Evolutionary conservation across 2,113 vertebrate species (phyloP).

Genomic region (Gnathonemus echidnorhynchus): DNA sequence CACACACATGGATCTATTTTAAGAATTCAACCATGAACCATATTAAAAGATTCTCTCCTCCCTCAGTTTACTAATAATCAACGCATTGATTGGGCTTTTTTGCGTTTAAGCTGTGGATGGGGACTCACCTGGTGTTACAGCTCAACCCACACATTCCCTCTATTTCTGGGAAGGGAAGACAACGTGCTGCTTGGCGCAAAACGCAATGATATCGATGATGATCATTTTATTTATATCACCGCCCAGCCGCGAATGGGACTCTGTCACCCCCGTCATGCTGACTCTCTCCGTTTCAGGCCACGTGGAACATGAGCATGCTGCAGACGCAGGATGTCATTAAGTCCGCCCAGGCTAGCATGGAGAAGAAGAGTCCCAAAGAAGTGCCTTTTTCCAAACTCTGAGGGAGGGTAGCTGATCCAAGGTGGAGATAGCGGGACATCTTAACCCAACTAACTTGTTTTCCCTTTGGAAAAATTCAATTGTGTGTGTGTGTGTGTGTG

Average conservation of each 20-base stretch:
- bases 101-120: neutral
- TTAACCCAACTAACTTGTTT: neutral
- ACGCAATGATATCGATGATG: neutral
- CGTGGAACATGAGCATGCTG: slow-evolving; percentile 91
- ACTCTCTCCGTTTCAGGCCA: slow-evolving; percentile 43
- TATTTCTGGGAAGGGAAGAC: neutral
- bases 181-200: neutral
- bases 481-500: neutral
- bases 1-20: neutral
- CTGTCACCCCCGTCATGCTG: neutral
- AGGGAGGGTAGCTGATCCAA: slow-evolving; percentile 4
- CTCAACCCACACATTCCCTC: neutral
- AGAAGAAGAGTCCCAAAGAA: slow-evolving; percentile 67
- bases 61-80: neutral
- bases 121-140: neutral
- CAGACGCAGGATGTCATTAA: slow-evolving; percentile 75
- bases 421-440: neutral
- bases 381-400: slow-evolving; percentile 72
- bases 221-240: neutral
- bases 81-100: neutral
- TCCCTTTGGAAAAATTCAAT: neutral
- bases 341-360: slow-evolving; percentile 67
- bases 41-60: neutral
- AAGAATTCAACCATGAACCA: neutral
- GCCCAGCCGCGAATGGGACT: neutral